A percentile compares a stretch with the other conserved stretches of the same genome.
phyloP scores from a whole-genome alignment of 2,888 invertebrate species.

The Neria commutata region DNA sequence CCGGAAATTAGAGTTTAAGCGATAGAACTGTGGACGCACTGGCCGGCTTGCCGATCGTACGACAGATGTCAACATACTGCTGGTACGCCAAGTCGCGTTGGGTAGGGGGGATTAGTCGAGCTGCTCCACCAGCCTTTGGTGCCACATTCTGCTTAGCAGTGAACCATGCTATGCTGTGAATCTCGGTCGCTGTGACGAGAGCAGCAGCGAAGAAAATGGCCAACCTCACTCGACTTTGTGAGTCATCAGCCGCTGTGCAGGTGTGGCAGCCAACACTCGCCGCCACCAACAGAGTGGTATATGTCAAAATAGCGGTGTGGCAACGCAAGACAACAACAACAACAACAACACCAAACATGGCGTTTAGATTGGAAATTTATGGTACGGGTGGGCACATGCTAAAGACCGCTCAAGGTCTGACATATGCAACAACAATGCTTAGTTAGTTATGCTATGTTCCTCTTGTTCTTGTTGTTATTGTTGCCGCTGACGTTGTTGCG shows the following conservation, averaged over 20 bases:
- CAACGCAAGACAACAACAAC: slow-evolving; percentile 6
- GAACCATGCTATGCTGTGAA: background rate
- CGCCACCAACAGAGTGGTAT: slow-evolving; percentile 26
- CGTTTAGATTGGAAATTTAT: background rate
- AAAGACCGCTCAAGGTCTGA: background rate
- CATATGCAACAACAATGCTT: background rate
- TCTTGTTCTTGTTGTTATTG: slow-evolving; percentile 14
- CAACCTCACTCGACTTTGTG: slow-evolving; percentile 23
- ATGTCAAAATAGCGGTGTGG: slow-evolving; percentile 22
- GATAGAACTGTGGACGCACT: slow-evolving; percentile 14
- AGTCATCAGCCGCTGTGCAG: slow-evolving; percentile 37
- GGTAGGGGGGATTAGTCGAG: no score
- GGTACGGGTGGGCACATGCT: background rate
- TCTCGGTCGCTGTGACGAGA: background rate
- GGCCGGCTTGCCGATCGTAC: no score
- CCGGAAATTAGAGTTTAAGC: slow-evolving; percentile 44
- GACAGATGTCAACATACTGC: no score
- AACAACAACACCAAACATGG: slow-evolving; percentile 7
- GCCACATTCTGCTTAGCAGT: no score
- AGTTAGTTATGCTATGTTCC: slow-evolving; percentile 1
- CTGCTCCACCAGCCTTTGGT: no score
- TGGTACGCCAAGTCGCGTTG: no score
- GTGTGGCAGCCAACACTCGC: slow-evolving; percentile 43
- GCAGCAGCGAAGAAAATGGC: slow-evolving; percentile 25
- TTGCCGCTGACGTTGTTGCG: background rate